Base-by-base conservation (phyloP, 2,888 invertebrate species). In the Trichogramma evanescens region DNA sequence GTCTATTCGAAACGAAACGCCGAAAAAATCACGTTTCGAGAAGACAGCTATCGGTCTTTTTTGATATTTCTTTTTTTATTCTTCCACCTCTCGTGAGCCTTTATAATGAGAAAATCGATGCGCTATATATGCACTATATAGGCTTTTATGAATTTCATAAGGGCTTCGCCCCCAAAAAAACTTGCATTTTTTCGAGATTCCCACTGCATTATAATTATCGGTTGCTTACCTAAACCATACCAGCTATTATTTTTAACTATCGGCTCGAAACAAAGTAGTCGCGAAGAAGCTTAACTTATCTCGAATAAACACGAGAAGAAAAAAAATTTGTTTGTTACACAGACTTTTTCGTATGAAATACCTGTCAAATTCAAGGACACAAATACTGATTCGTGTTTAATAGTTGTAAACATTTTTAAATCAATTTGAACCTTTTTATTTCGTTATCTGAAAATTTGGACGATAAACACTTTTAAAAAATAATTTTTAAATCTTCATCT, bases 181-280 rank as follows among this genome's bases (percentile, higher is more conserved):
- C 26, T 26, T 8, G 51, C 42, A 54, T 49, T 51, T 59, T 58
- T 56, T 54, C 52, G 60, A 44, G 38, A 49, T 53, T 55, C 53
- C 53, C n/a, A 50, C 13, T 59, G 50, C 56, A 63, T 50, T 40
- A 13, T 54, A 58, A 61, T 61, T 61, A 59, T 52, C 50, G 53
- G 38, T 44, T 60, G 13, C 39, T 49, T 44, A 43, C 39, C 42
- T n/a, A 44, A 54, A 44, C 50, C 42, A 46, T 54, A 50, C 10
- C 40, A 50, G 58, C 58, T 53, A 57, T 63, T 63, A 63, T 56
- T 54, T 59, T 59, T 63, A 59, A 63, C 50, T 59, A 26, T 26
- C 26, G 26, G 26, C 26, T 26, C 26, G 26, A 26, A 26, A 26
- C 26, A 26, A 26, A 26, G 26, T 26, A 26, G 26, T 26, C 26